Percentiles rank a stretch among this genome's conserved stretches.
These are phyloP conservation scores for Nothocercus julius DNA, from an alignment of 2,113 vertebrate genomes.

Conservation along the genomic window DNA sequence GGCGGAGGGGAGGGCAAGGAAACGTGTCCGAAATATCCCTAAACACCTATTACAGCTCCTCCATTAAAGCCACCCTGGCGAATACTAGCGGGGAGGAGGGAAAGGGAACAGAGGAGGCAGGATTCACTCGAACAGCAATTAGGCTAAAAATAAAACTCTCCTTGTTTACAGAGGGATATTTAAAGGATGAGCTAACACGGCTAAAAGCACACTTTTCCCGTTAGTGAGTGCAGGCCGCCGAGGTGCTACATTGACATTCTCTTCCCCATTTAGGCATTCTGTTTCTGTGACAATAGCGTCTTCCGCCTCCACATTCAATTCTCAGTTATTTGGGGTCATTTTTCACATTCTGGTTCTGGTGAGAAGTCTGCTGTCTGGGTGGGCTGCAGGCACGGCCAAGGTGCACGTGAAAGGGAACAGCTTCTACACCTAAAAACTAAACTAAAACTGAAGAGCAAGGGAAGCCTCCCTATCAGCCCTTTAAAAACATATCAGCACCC, in stretches of 20 bases:
- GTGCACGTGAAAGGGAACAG: slow-evolving; percentile 17
- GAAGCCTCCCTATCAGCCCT: not conserved
- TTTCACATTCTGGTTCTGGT: not conserved
- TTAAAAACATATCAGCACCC: not conserved
- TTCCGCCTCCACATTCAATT: not conserved
- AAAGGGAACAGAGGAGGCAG: not conserved
- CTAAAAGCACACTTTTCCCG: not conserved
- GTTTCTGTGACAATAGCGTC: not conserved
- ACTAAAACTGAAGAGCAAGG: not conserved
- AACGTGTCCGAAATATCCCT: not conserved
- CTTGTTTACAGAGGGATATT: slow-evolving; percentile 62
- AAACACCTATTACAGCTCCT: not conserved
- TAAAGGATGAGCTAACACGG: slow-evolving; percentile 44
- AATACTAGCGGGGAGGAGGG: not conserved
- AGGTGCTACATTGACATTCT: slow-evolving; percentile 40
- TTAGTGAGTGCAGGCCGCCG: not conserved
- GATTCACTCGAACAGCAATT: not conserved
- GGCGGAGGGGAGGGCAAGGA: not conserved
- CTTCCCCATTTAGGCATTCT: slow-evolving; percentile 39
- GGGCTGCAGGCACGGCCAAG: not conserved
- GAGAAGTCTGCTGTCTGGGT: not conserved
- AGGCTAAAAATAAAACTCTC: slow-evolving; percentile 44
- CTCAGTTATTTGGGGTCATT: not conserved
- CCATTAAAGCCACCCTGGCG: not conserved
- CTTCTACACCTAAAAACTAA: not conserved